Evolutionary conservation across 2,797 vertebrate genomes (phyloP).

Genomic region (Thunnus albacares): DNA sequence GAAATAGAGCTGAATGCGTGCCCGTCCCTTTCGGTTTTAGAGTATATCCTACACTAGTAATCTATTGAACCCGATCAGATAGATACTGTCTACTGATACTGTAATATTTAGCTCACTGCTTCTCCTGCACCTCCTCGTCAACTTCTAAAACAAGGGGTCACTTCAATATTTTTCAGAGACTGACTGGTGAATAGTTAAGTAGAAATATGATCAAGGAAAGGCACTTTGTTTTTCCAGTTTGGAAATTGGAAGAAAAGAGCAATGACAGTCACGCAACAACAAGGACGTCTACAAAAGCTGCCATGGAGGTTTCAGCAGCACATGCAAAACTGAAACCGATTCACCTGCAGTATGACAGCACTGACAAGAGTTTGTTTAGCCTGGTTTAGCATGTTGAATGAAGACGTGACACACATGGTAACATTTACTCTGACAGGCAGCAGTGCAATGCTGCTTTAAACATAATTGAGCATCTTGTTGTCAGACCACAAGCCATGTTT

Average conservation of each 20-base stretch:
- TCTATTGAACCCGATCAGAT: neutral
- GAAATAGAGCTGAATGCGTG: neutral
- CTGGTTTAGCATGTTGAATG: slow-evolving; percentile 8
- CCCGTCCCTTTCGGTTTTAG: neutral
- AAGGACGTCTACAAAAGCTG: neutral
- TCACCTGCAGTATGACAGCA: neutral
- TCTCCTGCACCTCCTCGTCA: neutral
- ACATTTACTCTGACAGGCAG: neutral
- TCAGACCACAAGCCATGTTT: slow-evolving; percentile 38
- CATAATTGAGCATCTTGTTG: slow-evolving; percentile 34
- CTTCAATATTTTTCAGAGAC: neutral
- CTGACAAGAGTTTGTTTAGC: slow-evolving; percentile 15
- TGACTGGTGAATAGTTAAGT: neutral
- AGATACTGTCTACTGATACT: neutral
- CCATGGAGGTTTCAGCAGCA: slow-evolving; percentile 1
- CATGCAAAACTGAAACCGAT: neutral
- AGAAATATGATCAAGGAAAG: neutral
- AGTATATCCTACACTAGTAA: neutral
- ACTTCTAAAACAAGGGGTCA: neutral
- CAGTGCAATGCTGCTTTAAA: slow-evolving; percentile 11
- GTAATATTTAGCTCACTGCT: neutral
- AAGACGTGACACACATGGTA: slow-evolving; percentile 11
- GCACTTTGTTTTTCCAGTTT: neutral
- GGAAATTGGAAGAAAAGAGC: neutral
- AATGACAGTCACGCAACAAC: neutral